Conservation (phyloP, 2,797 vertebrate genomes). For the Anguilla megastoma region DNA sequence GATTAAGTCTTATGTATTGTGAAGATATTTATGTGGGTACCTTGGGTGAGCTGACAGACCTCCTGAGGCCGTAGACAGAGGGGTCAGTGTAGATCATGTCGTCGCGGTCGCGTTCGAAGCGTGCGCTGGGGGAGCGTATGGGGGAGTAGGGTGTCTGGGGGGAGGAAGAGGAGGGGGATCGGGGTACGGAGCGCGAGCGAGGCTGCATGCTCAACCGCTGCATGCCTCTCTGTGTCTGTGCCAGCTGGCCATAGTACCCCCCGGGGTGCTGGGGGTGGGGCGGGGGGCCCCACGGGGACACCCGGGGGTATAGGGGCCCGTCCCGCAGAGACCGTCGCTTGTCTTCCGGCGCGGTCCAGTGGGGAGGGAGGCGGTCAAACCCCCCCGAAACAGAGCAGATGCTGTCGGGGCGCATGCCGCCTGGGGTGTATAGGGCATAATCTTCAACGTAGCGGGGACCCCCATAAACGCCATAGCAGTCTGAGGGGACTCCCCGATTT, state of each 20-base stretch:
- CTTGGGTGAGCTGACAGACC: conserved; percentile 92
- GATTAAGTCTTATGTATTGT: not conserved
- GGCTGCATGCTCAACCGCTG: conserved; percentile 89
- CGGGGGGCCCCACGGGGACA: conserved; percentile 52
- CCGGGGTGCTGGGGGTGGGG: conserved; percentile 51
- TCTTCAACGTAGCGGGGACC: conserved; percentile 82
- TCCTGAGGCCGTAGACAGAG: conserved; percentile 79
- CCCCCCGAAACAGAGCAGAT: conserved; percentile 89
- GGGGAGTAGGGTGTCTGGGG: conserved; percentile 85
- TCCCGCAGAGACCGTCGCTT: conserved; percentile 83
- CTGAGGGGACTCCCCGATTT: conserved; percentile 71
- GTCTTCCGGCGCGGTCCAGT: conserved; percentile 79
- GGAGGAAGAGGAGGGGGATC: conserved; percentile 86
- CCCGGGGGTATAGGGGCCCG: conserved; percentile 62
- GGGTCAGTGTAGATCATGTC: conserved; percentile 84
- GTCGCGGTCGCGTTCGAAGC: conserved; percentile 78
- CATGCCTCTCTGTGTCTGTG: conserved; percentile 75
- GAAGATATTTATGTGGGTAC: conserved; percentile 57
- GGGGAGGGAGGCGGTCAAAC: conserved; percentile 76
- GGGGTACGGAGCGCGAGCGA: conserved; percentile 85
- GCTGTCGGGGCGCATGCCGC: conserved; percentile 86
- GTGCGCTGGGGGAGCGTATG: conserved; percentile 79
- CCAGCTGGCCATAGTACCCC: conserved; percentile 77
- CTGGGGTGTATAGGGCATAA: conserved; percentile 81
- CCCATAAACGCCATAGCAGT: conserved; percentile 79